These are phyloP conservation scores for Vulpes vulpes DNA, from an alignment of 2,113 vertebrate genomes.

Conservation along the genomic window DNA sequence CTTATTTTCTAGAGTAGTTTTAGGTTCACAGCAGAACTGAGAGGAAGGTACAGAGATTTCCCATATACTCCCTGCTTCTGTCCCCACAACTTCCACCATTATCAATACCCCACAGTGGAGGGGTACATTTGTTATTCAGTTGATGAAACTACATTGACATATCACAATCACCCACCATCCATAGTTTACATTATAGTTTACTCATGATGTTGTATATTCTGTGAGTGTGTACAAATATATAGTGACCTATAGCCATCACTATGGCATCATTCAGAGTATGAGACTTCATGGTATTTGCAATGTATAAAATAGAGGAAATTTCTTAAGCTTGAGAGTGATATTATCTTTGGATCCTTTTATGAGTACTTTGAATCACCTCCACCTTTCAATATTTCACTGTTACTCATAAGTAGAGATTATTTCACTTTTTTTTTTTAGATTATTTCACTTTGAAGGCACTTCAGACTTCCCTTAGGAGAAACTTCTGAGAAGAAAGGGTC, in stretches of 20 bases:
- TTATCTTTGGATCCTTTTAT: not conserved
- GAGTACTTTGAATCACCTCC: not conserved
- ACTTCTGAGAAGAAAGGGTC: conserved; percentile 67
- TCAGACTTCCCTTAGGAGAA: conserved; percentile 43
- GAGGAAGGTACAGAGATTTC: not conserved
- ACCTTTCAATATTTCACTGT: not conserved
- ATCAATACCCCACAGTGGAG: not conserved
- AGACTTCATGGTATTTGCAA: not conserved
- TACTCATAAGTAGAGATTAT: conserved; percentile 9
- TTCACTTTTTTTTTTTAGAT: not conserved
- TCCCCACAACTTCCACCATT: not conserved
- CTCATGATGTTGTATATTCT: not conserved
- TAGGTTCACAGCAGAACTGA: not conserved
- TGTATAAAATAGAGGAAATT: not conserved
- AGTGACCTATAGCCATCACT: not conserved
- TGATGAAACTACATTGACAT: not conserved
- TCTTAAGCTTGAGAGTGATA: not conserved
- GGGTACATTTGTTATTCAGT: not conserved
- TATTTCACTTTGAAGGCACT: not conserved
- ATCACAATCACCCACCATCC: not conserved
- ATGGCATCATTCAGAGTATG: not conserved
- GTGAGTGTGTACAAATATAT: not conserved
- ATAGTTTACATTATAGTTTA: not conserved
- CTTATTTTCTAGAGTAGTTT: not conserved
- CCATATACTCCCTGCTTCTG: not conserved